Conservation (phyloP, 2,797 vertebrate genomes). For the Pangasius sanitwongsei region DNA sequence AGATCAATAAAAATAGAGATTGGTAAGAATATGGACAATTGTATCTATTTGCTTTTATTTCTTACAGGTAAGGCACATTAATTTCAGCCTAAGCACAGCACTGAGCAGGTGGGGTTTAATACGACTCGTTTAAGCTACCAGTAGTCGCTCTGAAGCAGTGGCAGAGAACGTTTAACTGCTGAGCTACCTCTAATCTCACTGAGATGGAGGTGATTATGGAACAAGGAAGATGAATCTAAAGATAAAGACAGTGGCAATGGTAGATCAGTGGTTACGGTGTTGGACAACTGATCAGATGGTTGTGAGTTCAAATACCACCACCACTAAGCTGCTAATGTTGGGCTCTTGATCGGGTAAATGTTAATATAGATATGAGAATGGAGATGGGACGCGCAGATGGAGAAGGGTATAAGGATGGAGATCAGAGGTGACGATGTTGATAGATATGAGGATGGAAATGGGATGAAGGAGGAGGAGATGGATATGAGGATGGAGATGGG, state of each 20-base stretch:
- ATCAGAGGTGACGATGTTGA: not conserved
- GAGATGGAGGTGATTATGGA: not conserved
- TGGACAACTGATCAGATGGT: not conserved
- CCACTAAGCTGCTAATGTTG: not conserved
- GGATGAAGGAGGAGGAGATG: not conserved
- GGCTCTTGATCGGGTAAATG: not conserved
- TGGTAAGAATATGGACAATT: not conserved
- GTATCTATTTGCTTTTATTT: not conserved
- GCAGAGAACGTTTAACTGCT: not conserved
- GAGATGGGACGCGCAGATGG: not conserved
- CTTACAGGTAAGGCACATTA: not conserved
- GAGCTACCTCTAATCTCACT: not conserved
- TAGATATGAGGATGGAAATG: not conserved
- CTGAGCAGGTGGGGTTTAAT: not conserved
- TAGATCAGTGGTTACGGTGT: not conserved
- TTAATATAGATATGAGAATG: not conserved
- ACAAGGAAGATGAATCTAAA: not conserved
- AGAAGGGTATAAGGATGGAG: not conserved
- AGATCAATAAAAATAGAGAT: not conserved
- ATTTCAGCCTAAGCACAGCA: not conserved
- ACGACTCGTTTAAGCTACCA: not conserved
- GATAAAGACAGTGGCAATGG: not conserved
- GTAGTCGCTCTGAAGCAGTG: not conserved
- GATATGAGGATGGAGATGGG: not conserved
- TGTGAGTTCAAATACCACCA: not conserved